Base-by-base conservation (phyloP, 2,888 invertebrate genomes). In the Drosophila tanythrix region DNA sequence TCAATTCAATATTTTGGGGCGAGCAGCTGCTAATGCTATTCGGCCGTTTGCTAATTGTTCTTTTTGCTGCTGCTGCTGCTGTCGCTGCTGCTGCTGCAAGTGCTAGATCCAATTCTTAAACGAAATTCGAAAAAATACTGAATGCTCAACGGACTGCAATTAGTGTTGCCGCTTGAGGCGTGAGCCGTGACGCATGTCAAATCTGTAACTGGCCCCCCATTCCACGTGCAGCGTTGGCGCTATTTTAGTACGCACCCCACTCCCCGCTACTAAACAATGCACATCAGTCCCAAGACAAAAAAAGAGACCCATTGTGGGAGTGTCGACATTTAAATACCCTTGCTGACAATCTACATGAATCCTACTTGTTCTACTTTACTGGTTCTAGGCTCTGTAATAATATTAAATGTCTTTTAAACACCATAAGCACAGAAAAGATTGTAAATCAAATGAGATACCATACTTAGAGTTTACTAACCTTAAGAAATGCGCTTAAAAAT, bases 1-100 rank as follows among this genome's bases (percentile, higher is more conserved):
- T 65, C 69, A 62, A 79, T 85, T 87, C 76, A 83, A 84, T 80
- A 88, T 76, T 85, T 70, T 69, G 48, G 76, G 59, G 72, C 76
- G 57, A 81, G 77, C 81, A 76, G 78, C 78, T 62, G 80, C 65
- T 72, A 71, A 75, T 62, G 80, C 62, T 51, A 62, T 50, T 65
- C 53, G 60, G 48, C 40, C 55, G 60, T 59, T 69, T 57, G 81
- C 74, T 79, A 77, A 81, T 77, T 77, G 78, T 77, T 66, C 60
- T 50, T 46, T 63, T 51, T 63, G 71, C 62, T 46, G 46, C 15
- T 25, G 36, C 36, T 36, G 36, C 35, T 35, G 1, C 33, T 33
- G 10, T 2, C 11, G n/a, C n/a, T 43, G 11, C 10, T 33, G n/a
- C n/a, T 43, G 43, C 18, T 65, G 71, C 81, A 72, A 81, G 66